Evolutionary conservation across 2,797 vertebrate species (phyloP).

Genomic region (Halcyon leucocephala): DNA sequence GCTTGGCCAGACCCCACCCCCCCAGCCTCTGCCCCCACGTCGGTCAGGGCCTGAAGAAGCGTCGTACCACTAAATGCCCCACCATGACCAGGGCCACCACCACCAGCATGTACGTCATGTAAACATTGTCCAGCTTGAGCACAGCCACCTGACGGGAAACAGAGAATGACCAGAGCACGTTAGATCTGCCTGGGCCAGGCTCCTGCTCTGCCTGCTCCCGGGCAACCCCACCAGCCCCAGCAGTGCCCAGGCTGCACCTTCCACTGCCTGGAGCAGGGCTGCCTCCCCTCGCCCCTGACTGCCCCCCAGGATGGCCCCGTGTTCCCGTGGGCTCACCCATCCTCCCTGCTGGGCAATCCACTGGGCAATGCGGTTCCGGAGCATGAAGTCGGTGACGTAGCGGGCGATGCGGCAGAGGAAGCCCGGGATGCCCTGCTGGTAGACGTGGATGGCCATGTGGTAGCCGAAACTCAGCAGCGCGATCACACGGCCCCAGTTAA

Average conservation of each 20-base stretch:
- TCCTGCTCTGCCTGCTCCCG: background rate
- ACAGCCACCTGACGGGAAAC: conserved; percentile 70
- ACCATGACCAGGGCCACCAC: conserved; percentile 67
- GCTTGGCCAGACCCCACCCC: background rate
- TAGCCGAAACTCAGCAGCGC: conserved; percentile 83
- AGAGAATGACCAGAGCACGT: background rate
- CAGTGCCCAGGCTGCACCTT: background rate
- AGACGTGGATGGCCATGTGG: conserved; percentile 82
- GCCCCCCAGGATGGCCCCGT: rapidly evolving
- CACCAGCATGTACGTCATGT: conserved; percentile 63
- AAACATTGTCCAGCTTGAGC: conserved; percentile 71
- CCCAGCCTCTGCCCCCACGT: background rate
- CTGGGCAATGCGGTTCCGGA: conserved; percentile 73
- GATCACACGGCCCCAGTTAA: conserved; percentile 86
- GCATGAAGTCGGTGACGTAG: conserved; percentile 72
- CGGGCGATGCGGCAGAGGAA: conserved; percentile 78
- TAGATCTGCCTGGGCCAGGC: background rate
- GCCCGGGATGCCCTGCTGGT: conserved; percentile 70
- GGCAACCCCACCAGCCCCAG: background rate
- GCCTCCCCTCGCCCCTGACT: rapidly evolving
- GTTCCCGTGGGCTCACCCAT: conserved; percentile 77
- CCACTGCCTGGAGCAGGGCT: background rate
- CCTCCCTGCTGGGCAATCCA: conserved; percentile 86
- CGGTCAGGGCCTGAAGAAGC: conserved; percentile 75
- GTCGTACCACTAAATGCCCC: conserved; percentile 73